Evolutionary conservation across 2,113 vertebrate genomes (phyloP).

Genomic region (Otocyon megalotis): DNA sequence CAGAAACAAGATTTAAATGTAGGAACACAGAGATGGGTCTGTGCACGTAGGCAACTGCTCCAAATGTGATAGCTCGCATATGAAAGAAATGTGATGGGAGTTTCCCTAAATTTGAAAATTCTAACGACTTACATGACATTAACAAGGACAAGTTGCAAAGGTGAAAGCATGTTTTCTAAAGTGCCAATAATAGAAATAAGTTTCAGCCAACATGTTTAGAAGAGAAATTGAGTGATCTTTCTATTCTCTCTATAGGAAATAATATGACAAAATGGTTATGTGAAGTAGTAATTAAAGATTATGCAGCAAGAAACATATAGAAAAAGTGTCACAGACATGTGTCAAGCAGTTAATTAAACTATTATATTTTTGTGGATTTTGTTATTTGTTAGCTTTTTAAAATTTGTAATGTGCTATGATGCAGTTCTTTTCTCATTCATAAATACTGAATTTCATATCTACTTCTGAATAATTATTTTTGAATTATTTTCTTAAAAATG

Average conservation of each 20-base stretch:
- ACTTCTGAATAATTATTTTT: constrained; percentile 23
- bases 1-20: background rate
- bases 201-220: background rate
- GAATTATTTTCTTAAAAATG: background rate
- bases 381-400: background rate
- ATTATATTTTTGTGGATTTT: background rate
- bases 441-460: background rate
- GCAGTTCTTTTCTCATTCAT: background rate
- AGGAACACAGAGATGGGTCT: background rate
- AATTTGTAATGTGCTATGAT: background rate
- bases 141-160: background rate
- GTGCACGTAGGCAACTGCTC: background rate
- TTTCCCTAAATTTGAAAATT: background rate
- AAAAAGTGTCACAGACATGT: background rate
- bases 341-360: background rate
- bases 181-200: background rate
- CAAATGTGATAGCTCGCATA: background rate
- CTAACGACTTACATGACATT: background rate
- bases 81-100: background rate
- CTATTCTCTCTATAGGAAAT: constrained; percentile 3
- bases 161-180: constrained; percentile 6
- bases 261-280: background rate
- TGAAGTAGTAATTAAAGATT: background rate
- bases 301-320: background rate
- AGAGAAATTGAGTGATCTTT: background rate